Base-by-base conservation (phyloP, 2,888 invertebrate genomes). In the Spilosoma lubricipeda region DNA sequence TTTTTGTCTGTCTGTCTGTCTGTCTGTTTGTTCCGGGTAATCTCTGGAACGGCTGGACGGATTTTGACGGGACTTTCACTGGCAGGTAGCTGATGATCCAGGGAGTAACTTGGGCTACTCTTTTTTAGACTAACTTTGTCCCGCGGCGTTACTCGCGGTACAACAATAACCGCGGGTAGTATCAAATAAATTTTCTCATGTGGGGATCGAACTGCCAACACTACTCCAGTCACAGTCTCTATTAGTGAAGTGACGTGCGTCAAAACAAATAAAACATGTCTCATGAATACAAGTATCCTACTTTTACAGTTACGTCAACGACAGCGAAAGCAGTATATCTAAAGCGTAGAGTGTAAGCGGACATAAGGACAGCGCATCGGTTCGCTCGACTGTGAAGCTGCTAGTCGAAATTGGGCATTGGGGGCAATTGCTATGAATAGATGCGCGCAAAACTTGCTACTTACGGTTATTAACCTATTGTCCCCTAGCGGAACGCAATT, bases 401-500 rank as follows among this genome's bases (percentile, higher is more conserved):
- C 73, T 75, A 72, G 77, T 69, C 74, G 30, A 68, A 86, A 84
- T 82, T 83, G 76, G 79, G 80, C 79, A 83, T 82, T 69, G 85
- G 80, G 85, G 85, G 72, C 86, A 86, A 80, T 71, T 75, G 75
- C 77, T 75, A 81, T 82, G 81, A 82, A 85, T 85, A 81, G 80
- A 75, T 73, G 71, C 75, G 71, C 70, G 78, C 78, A 75, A 80
- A 82, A 77, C 69, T 80, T 72, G 52, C 77, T 77, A 81, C 80
- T 79, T 76, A 77, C 78, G 80, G 83, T 80, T 80, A 82, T 79
- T 78, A 82, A 79, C 75, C 82, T 73, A 84, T 79, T 85, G 85
- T 83, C 80, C 80, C 70, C 20, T 67, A 77, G 75, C 69, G 71
- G 79, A 75, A 78, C 85, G 74, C 72, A 66, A 82, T 80, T 78